These are phyloP conservation scores for Xenentodon cancila DNA, from an alignment of 2,797 vertebrate species.

Conservation along the genomic window DNA sequence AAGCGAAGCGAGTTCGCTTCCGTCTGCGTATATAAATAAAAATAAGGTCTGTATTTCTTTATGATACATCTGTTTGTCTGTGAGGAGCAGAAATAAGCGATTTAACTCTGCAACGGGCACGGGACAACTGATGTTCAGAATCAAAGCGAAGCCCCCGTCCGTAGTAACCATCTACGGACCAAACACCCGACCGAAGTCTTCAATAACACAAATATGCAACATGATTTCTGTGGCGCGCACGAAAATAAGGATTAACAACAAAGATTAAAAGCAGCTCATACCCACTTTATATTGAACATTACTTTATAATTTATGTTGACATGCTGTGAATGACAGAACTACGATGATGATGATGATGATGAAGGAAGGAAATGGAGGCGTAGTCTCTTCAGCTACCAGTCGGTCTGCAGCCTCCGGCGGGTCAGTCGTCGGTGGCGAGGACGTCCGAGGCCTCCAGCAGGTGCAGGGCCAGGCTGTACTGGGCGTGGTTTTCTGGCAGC, in stretches of 20 bases:
- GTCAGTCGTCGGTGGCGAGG: constrained; percentile 77
- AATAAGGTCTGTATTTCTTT: constrained; percentile 63
- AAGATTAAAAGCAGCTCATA: constrained; percentile 51
- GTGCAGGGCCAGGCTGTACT: constrained; percentile 92
- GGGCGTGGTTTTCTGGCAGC: constrained; percentile 93
- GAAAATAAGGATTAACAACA: constrained; percentile 31
- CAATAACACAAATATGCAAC: constrained; percentile 24
- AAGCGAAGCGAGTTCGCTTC: constrained; percentile 25
- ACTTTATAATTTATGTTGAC: constrained; percentile 14
- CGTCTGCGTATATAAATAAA: constrained; percentile 70
- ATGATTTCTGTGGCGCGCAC: constrained; percentile 45
- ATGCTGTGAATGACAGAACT: constrained; percentile 32
- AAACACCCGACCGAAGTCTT: constrained; percentile 12
- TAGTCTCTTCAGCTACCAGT: too few relatives aligned
- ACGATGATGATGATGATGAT: background rate
- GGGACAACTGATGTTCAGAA: constrained; percentile 13
- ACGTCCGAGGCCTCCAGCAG: constrained; percentile 92
- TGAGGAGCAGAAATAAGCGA: constrained; percentile 1
- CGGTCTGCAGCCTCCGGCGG: too few relatives aligned
- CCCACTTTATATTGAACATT: background rate
- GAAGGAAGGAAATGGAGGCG: too few relatives aligned
- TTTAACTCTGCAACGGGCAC: constrained; percentile 33
- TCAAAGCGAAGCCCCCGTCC: background rate
- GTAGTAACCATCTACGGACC: background rate
- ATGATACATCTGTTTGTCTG: constrained; percentile 54